These are phyloP conservation scores for Pseudoatta argentina DNA, from an alignment of 1,140 invertebrate species.

Conservation along the genomic window DNA sequence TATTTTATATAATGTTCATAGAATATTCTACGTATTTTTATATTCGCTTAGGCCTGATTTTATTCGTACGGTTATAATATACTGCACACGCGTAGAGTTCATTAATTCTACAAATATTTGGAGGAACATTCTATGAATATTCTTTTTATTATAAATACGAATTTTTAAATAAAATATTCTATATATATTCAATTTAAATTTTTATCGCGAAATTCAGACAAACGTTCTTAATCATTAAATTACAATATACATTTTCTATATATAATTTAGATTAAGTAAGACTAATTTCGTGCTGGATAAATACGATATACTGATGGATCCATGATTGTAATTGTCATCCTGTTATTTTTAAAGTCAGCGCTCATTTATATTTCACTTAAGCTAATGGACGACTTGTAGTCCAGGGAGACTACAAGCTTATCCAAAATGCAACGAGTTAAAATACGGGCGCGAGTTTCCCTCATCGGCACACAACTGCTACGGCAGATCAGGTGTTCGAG, in stretches of 20 bases:
- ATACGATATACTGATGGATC: neutral
- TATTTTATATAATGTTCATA: no score
- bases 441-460: constrained; percentile 51
- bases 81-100: no score
- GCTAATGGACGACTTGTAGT: constrained; percentile 63
- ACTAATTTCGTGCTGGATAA: neutral
- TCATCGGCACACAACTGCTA: constrained; percentile 59
- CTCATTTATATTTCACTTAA: constrained; percentile 62
- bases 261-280: neutral
- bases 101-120: no score
- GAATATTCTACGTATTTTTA: no score
- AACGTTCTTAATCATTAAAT: no score
- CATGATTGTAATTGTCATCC: constrained; percentile 39
- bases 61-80: no score
- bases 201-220: neutral
- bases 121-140: no score
- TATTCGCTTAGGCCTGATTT: no score
- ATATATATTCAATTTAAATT: neutral
- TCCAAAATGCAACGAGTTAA: constrained; percentile 60
- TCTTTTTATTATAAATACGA: no score
- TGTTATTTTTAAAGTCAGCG: constrained; percentile 46
- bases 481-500: constrained; percentile 55
- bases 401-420: constrained; percentile 57
- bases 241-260: no score
- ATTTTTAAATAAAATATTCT: no score